Evolutionary conservation across 2,113 vertebrate species (phyloP).

Genomic region (mouse (Mus musculus)): GRCm39 chr3:137269001-137269500

Average conservation of each 20-base stretch:
- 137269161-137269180: neutral
- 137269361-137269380: neutral
- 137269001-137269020: neutral
- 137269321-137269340: neutral
- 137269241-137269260: neutral
- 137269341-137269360: constrained; percentile 37
- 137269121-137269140: neutral
- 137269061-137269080: neutral
- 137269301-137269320: neutral
- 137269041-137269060: neutral
- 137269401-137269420: neutral
- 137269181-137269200: neutral
- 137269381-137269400: neutral
- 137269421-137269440: neutral
- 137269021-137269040: neutral
- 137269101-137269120: neutral
- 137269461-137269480: neutral
- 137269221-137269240: neutral
- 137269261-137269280: neutral
- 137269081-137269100: neutral
- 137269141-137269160: neutral
- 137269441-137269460: neutral
- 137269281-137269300: neutral
- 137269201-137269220: neutral
- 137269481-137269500: constrained; percentile 17